Percentiles rank a stretch among this genome's conserved stretches.
These are phyloP conservation scores for Heliangelus exortis DNA, from an alignment of 2,797 vertebrate species.

Conservation along the genomic window DNA sequence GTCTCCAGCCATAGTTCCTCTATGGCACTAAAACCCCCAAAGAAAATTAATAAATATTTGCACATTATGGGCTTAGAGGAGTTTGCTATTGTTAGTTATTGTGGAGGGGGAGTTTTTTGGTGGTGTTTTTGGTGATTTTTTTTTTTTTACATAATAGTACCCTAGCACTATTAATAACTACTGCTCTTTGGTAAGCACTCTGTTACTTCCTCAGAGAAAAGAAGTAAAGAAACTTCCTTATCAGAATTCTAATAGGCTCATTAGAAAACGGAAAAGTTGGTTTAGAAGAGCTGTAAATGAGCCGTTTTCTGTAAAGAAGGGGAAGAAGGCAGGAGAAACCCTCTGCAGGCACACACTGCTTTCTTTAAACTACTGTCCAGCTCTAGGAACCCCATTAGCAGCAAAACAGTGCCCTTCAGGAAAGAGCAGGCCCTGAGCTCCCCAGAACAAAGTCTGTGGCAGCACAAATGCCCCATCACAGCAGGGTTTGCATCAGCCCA, in stretches of 20 bases:
- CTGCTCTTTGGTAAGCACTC: not conserved
- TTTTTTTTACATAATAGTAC: not conserved
- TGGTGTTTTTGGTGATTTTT: not conserved
- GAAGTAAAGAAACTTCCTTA: not conserved
- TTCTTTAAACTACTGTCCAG: not conserved
- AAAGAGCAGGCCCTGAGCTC: not conserved
- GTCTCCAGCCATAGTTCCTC: not conserved
- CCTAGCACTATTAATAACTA: not conserved
- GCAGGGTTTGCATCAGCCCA: not conserved
- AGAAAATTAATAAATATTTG: not conserved
- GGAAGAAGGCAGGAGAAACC: not conserved
- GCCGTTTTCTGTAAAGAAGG: not conserved
- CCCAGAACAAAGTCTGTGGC: not conserved
- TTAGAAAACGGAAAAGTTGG: not conserved
- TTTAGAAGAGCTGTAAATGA: not conserved
- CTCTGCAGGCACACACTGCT: not conserved
- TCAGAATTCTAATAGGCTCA: not conserved
- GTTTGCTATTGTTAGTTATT: not conserved
- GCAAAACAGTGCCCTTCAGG: not conserved
- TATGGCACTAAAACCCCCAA: not conserved
- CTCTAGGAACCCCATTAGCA: not conserved
- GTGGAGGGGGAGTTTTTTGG: fast-evolving
- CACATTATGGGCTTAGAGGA: not conserved
- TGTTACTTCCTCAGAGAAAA: not conserved
- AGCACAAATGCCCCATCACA: not conserved